phyloP scores from a whole-genome alignment of 2,888 invertebrate genomes.

The Drosophila pegasa region DNA sequence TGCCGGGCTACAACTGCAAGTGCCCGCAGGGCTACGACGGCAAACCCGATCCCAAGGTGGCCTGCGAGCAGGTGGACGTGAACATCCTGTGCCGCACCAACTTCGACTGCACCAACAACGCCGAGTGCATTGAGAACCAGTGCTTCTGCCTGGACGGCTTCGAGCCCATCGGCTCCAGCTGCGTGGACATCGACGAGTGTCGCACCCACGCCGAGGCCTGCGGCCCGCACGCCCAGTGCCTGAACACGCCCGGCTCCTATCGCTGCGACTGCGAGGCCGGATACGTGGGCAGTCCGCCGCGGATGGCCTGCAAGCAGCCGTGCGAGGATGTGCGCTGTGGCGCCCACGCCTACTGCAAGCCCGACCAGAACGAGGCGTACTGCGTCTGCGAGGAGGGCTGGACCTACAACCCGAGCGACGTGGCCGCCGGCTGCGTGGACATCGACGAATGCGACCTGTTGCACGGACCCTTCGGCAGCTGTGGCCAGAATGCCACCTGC shows the following conservation, averaged over 20 bases:
- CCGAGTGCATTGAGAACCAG: constrained; percentile 94
- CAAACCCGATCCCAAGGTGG: constrained; percentile 92
- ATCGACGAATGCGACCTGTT: constrained; percentile 95
- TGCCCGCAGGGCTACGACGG: constrained; percentile 96
- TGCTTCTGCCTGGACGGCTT: constrained; percentile 96
- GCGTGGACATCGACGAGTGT: constrained; percentile 94
- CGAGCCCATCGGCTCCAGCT: constrained; percentile 91
- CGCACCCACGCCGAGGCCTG: constrained; percentile 87
- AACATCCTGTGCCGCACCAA: constrained; percentile 93
- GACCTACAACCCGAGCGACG: constrained; percentile 95
- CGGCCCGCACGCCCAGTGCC: constrained; percentile 91
- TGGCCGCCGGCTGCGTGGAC: constrained; percentile 95
- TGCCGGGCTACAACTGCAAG: constrained; percentile 94
- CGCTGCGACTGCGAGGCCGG: constrained; percentile 93
- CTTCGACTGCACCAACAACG: constrained; percentile 96
- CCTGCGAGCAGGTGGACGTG: constrained; percentile 95
- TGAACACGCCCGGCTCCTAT: constrained; percentile 92
- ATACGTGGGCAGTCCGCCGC: constrained; percentile 93
- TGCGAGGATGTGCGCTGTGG: constrained; percentile 96
- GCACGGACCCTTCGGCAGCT: constrained; percentile 92
- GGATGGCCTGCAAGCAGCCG: constrained; percentile 93
- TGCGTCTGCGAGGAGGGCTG: constrained; percentile 97
- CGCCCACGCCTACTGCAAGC: constrained; percentile 94
- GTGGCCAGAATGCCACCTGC: constrained; percentile 93
- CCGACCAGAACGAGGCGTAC: constrained; percentile 94